phyloP scores from a whole-genome alignment of 2,113 vertebrate genomes.

The Uropsilus gracilis region DNA sequence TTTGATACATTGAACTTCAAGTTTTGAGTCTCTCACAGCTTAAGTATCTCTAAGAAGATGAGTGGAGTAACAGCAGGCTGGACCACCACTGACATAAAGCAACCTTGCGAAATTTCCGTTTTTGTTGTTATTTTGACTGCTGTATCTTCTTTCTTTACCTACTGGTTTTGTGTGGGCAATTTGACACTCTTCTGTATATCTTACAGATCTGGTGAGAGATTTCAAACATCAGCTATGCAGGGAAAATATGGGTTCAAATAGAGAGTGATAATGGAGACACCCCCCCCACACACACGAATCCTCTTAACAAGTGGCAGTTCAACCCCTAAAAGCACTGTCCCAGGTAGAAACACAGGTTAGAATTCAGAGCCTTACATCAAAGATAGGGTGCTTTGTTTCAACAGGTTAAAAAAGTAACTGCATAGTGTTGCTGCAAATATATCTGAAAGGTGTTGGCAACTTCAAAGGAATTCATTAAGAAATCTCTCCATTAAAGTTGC shows the following conservation, averaged over 20 bases:
- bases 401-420: constrained; percentile 50
- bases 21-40: not conserved
- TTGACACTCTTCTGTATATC: not conserved
- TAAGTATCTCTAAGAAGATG: not conserved
- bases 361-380: constrained; percentile 30
- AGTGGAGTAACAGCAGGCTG: not conserved
- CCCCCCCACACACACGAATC: not conserved
- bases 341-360: not conserved
- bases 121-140: not conserved
- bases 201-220: not conserved
- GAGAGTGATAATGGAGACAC: not conserved
- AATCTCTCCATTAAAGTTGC: constrained; percentile 11
- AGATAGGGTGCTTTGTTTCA: constrained; percentile 22
- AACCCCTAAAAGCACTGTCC: not conserved
- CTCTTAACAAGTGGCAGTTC: not conserved
- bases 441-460: not conserved
- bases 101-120: not conserved
- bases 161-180: not conserved
- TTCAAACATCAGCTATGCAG: not conserved
- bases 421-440: not conserved
- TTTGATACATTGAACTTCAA: not conserved
- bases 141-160: not conserved
- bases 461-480: constrained; percentile 44
- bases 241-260: not conserved
- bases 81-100: not conserved